Evolutionary conservation across 2,797 vertebrate species (phyloP).

Genomic region (Ibycter americanus): DNA sequence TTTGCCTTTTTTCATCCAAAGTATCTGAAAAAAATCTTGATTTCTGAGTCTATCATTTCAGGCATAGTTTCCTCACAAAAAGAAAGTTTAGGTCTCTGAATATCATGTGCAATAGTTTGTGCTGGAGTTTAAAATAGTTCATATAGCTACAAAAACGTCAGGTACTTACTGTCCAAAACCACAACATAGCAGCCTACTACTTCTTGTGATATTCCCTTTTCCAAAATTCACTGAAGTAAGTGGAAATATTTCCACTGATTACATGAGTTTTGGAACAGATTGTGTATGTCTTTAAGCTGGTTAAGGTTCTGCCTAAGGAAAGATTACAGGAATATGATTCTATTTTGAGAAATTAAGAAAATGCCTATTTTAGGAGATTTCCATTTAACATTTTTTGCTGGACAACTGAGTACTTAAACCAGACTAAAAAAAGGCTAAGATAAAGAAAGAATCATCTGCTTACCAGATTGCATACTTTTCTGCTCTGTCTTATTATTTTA

Average conservation of each 20-base stretch:
- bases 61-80: not conserved
- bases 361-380: slow-evolving; percentile 7
- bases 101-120: not conserved
- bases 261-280: slow-evolving; percentile 28
- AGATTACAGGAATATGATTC: not conserved
- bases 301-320: slow-evolving; percentile 4
- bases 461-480: not conserved
- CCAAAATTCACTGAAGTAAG: slow-evolving; percentile 11
- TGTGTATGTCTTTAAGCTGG: not conserved
- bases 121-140: slow-evolving; percentile 5
- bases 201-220: not conserved
- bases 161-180: not conserved
- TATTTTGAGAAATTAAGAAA: slow-evolving; percentile 38
- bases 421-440: not conserved
- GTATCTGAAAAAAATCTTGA: not conserved
- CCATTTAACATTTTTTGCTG: not conserved
- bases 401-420: not conserved
- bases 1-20: not conserved
- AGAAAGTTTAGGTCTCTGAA: not conserved
- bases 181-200: not conserved
- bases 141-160: not conserved
- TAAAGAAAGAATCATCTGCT: not conserved
- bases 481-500: not conserved
- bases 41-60: not conserved
- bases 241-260: slow-evolving; percentile 7